Conservation (phyloP, 2,888 invertebrate species). For the Tridacna crocea region DNA sequence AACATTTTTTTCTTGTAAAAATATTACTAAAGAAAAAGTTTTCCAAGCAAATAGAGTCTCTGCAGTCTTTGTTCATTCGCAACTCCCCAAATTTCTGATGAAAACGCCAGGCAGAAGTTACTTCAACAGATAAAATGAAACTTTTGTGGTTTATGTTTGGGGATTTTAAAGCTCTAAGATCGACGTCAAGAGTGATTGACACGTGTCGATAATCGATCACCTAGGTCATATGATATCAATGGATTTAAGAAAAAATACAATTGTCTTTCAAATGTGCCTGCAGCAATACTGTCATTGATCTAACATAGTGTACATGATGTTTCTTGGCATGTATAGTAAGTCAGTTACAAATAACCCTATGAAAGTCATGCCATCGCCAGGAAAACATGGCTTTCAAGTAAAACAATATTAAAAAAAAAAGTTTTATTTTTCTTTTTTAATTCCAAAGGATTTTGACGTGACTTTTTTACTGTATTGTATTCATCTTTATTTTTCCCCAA, state of each 20-base stretch:
- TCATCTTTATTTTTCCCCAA: no score
- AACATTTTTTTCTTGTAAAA: constrained; percentile 26
- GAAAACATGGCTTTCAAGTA: no score
- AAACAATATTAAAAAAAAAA: no score
- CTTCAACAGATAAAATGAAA: not conserved
- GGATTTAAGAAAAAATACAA: constrained; percentile 11
- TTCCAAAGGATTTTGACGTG: no score
- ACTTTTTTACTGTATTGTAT: no score
- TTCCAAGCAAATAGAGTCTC: no score
- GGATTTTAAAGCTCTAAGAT: constrained; percentile 14
- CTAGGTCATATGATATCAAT: constrained; percentile 43
- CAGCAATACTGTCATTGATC: constrained; percentile 21
- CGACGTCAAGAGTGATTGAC: constrained; percentile 50
- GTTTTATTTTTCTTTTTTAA: no score
- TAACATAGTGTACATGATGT: not conserved
- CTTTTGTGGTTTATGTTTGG: not conserved
- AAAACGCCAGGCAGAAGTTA: no score
- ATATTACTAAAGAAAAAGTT: no score
- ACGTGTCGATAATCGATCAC: constrained; percentile 32
- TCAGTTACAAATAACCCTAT: not conserved
- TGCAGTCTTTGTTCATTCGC: no score
- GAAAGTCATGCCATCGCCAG: no score
- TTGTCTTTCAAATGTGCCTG: constrained; percentile 3
- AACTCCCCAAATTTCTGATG: no score
- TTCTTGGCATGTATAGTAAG: not conserved